Conservation (phyloP, 2,888 invertebrate species). For the Strigamia transsilvanica region DNA sequence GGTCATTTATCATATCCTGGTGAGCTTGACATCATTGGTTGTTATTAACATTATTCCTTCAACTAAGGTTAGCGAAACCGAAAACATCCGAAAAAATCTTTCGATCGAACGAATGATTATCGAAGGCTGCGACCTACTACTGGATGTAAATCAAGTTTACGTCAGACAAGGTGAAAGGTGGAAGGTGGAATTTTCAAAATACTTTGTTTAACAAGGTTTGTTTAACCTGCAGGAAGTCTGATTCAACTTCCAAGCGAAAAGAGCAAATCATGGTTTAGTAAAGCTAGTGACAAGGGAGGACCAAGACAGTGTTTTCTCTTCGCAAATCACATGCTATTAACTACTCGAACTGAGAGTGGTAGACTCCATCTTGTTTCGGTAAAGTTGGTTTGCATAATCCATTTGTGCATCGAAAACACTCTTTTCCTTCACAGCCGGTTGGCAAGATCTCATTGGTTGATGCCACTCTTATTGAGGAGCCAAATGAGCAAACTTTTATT, state of each 20-base stretch:
- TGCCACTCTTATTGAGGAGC: slow-evolving; percentile 86
- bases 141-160: slow-evolving; percentile 93
- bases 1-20: too few species aligned
- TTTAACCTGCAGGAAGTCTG: slow-evolving; percentile 71
- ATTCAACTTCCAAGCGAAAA: slow-evolving; percentile 76
- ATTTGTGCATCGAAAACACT: too few species aligned
- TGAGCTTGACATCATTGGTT: too few species aligned
- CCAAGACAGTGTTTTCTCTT: slow-evolving; percentile 87
- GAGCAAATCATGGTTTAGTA: slow-evolving; percentile 68
- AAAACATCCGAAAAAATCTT: slow-evolving; percentile 87
- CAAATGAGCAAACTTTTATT: slow-evolving; percentile 72
- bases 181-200: neutral
- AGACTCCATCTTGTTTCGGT: slow-evolving; percentile 82
- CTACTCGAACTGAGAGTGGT: slow-evolving; percentile 82
- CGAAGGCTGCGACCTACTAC: slow-evolving; percentile 89
- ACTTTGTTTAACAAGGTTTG: neutral
- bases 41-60: neutral
- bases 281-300: slow-evolving; percentile 71
- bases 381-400: slow-evolving; percentile 11
- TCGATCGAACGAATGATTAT: slow-evolving; percentile 93
- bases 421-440: slow-evolving; percentile 66
- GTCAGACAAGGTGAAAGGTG: slow-evolving; percentile 78
- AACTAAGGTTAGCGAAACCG: slow-evolving; percentile 78
- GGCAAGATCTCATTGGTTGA: slow-evolving; percentile 85
- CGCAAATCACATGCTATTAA: slow-evolving; percentile 86